Base-by-base conservation (phyloP, 1,140 invertebrate genomes). In the Holcopasites calliopsidis region DNA sequence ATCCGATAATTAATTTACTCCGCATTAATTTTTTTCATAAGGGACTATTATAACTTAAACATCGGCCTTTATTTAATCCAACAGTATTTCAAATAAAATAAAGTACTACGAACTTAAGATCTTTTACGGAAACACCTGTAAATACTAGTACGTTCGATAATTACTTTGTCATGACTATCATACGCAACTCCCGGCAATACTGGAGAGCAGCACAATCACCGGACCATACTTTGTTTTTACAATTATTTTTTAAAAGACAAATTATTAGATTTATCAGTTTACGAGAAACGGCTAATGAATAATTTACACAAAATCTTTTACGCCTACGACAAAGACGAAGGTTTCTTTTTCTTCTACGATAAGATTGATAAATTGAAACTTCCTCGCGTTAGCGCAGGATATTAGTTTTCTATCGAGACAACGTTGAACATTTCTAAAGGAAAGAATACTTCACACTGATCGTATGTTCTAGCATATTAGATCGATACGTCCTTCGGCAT, bases 111-210 rank as follows among this genome's bases (percentile, higher is more conserved):
- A 23, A 77, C 52, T 77, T 64, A 66, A 69, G 62, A 49, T 18
- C n/a, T 62, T 66, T 50, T 68, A 62, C 26, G 50, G 55, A 55
- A 58, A 79, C 70, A 75, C 61, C 71, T 75, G 75, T 83, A 83
- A 82, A 50, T 82, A 81, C 71, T 72, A 49, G 44, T 54, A 73
- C 35, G 47, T 55, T 81, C 18, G 47, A 66, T 68, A 57, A 58
- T 68, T 71, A 68, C 1, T 28, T 66, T 38, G 50, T 44, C 72
- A 35, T 18, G 44, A 72, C 50, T 71, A 54, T 58, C 71, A 82
- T 76, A 80, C 64, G 60, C 18, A 76, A 58, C 52, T 47, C n/a
- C 40, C 60, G 62, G 69, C 64, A 64, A 72, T 64, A 76, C 73
- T 76, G 35, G 35, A 52, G 47, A 69, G 60, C 47, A 76, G 73